A percentile compares a stretch with the other conserved stretches of the same genome.
phyloP scores from a whole-genome alignment of 2,113 vertebrate species.

The Diglossa brunneiventris region DNA sequence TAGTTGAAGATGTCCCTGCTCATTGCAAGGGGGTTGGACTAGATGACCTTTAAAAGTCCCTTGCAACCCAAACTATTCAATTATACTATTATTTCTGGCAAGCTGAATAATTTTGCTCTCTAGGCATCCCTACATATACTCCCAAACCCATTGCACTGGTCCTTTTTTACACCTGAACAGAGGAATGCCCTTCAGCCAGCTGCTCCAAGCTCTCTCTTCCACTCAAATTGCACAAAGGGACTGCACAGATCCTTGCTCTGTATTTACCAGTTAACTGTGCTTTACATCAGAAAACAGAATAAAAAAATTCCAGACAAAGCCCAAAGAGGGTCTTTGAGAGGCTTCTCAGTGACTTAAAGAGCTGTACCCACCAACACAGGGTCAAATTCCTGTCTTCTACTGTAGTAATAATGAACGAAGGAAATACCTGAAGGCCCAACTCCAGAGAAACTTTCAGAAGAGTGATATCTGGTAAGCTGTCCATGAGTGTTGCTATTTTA shows the following conservation, averaged over 20 bases:
- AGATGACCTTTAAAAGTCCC: not conserved
- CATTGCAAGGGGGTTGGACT: not conserved
- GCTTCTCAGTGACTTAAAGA: not conserved
- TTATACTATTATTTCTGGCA: not conserved
- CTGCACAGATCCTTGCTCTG: not conserved
- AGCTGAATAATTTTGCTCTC: not conserved
- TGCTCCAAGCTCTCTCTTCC: not conserved
- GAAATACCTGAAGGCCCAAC: slow-evolving; percentile 80
- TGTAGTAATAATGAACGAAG: not conserved
- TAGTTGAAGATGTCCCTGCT: not conserved
- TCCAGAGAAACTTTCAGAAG: slow-evolving; percentile 84
- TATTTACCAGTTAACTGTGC: not conserved
- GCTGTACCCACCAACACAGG: not conserved
- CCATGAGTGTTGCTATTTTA: slow-evolving; percentile 85
- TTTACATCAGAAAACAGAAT: not conserved
- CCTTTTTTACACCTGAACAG: not conserved
- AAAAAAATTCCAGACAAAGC: not conserved
- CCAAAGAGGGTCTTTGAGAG: not conserved
- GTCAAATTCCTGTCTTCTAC: not conserved
- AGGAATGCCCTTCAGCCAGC: not conserved
- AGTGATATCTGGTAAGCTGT: slow-evolving; percentile 82
- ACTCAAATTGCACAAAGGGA: not conserved
- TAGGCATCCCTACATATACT: not conserved
- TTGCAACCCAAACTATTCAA: not conserved
- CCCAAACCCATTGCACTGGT: not conserved